Base-by-base conservation (phyloP, 2,888 invertebrate genomes). In the Pecten maximus region DNA sequence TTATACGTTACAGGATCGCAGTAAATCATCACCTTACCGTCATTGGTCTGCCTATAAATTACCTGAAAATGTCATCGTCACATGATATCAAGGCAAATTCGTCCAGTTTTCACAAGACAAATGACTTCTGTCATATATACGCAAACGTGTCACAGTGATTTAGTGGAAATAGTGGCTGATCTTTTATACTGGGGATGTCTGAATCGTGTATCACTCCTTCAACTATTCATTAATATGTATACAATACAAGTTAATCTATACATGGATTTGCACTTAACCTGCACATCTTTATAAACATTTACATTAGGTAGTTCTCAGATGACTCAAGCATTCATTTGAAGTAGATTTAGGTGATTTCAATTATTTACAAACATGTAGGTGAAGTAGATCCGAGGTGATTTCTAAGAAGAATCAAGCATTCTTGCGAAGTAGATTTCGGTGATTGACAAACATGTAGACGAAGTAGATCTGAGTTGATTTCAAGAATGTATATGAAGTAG, bases 11-110 rank as follows among this genome's bases (percentile, higher is more conserved):
- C 74, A 74, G 74, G 28, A 8, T 74, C 74, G 48, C 48, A 90
- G 90, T 90, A 90, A 88, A 88, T 88, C 88, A 88, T 88, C 40
- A 40, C 40, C 87, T 88, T 48, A 87, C 87, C 39, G 88, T 88
- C 50, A 88, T 54, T 87, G 88, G 87, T 35, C 88, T 50, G 87
- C 87, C 88, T 40, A 90, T 90, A 54, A 87, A 90, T 87, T 44
- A 60, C 8, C 23, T 19, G 40, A 40, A 88, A 44, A 40, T 90
- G 87, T 89, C 88, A 89, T 28, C 54, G 40, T 35, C 74, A 74
- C 35, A 74, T 74, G 74, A 74, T 74, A 74, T 35, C 74, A 74
- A 74, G 74, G 74, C 74, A 74, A 74, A 35, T 74, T 35, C 74
- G 74, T 74, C 74, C 74, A 74, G 74, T 74, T 74, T 74, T 35